Percentiles rank a stretch among this genome's conserved stretches.
Conservation (phyloP, 2,797 vertebrate species). For the Cyprinella venusta region DNA sequence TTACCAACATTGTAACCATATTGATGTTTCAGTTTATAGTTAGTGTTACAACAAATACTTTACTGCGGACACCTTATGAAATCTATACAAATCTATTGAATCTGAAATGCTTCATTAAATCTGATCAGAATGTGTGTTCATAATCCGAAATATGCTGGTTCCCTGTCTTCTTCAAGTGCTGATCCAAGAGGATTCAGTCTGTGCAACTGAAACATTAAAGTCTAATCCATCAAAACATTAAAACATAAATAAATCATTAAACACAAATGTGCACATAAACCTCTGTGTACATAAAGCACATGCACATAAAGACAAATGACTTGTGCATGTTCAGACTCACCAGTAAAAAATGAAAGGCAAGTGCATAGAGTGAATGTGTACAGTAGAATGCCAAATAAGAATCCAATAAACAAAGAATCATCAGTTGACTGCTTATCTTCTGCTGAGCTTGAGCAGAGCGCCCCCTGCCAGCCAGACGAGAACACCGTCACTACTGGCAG, state of each 20-base stretch:
- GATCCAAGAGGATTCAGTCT: not conserved
- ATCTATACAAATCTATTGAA: not conserved
- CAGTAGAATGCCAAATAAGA: conserved; percentile 49
- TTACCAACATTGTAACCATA: not conserved
- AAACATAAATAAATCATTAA: conserved; percentile 45
- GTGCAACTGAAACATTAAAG: conserved; percentile 13
- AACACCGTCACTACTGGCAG: not conserved
- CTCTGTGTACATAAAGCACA: not conserved
- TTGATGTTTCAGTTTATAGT: not conserved
- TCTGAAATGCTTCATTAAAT: conserved; percentile 41
- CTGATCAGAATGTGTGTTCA: not conserved
- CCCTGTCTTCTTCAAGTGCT: not conserved
- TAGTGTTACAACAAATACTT: not conserved
- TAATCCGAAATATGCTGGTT: not conserved
- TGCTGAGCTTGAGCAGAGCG: conserved; percentile 15
- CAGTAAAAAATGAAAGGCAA: conserved; percentile 19
- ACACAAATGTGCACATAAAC: conserved; percentile 9
- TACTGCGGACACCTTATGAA: conserved; percentile 8
- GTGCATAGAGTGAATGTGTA: conserved; percentile 29
- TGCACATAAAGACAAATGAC: conserved; percentile 30
- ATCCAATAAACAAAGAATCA: conserved; percentile 54
- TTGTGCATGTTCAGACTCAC: conserved; percentile 6
- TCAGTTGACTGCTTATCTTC: conserved; percentile 24
- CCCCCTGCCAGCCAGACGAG: conserved; percentile 35
- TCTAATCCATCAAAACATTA: conserved; percentile 22